phyloP scores from a whole-genome alignment of 2,888 invertebrate genomes.

The Caenorhabditis sinica region DNA sequence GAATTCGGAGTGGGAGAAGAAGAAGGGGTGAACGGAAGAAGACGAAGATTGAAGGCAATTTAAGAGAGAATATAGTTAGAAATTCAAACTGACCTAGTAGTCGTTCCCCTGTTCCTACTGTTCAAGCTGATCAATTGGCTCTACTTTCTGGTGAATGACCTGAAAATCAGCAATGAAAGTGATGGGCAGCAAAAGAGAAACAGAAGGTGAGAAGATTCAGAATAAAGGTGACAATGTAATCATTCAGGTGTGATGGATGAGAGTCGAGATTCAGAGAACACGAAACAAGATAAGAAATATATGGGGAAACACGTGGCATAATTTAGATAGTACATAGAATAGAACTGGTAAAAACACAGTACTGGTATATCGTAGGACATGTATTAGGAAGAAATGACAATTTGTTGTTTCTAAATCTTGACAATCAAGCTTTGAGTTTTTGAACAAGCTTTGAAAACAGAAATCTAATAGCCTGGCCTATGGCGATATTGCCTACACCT shows the following conservation, averaged over 20 bases:
- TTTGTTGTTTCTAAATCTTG: neutral
- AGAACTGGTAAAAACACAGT: neutral
- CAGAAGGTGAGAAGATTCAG: neutral
- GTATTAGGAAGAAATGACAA: no score
- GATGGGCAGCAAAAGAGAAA: neutral
- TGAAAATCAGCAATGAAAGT: conserved; percentile 1
- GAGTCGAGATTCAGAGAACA: neutral
- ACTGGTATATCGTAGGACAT: no score
- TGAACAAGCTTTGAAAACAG: neutral
- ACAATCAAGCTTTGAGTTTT: neutral
- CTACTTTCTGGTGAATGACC: conserved; percentile 20
- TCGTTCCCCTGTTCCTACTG: neutral
- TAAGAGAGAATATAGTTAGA: conserved; percentile 35
- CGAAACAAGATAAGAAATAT: conserved; percentile 9
- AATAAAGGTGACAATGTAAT: neutral
- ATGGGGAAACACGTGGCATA: conserved; percentile 14
- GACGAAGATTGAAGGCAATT: conserved; percentile 51
- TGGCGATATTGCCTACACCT: no score
- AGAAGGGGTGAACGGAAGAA: conserved; percentile 13
- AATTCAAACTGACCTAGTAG: conserved; percentile 37
- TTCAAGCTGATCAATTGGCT: conserved; percentile 30
- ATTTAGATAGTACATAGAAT: neutral
- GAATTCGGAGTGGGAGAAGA: conserved; percentile 29
- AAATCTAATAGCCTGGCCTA: no score
- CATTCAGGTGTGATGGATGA: conserved; percentile 29